These are phyloP conservation scores for Ibycter americanus DNA, from an alignment of 2,797 vertebrate genomes.

Conservation along the genomic window DNA sequence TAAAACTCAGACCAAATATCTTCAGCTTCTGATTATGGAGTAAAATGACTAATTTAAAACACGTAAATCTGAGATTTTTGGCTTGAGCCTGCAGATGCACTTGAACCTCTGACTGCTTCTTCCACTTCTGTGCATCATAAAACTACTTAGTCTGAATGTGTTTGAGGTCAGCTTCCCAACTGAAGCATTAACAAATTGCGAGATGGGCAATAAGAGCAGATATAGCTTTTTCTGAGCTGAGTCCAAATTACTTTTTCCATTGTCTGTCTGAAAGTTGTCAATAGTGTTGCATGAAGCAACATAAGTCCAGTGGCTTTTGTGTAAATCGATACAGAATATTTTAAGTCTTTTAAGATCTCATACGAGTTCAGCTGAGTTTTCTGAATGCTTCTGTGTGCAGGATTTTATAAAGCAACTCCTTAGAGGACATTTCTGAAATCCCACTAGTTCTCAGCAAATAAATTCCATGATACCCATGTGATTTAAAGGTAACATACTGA, in stretches of 20 bases:
- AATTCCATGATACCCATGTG: neutral
- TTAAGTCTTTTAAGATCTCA: neutral
- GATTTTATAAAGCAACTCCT: neutral
- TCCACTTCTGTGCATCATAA: neutral
- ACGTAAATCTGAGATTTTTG: neutral
- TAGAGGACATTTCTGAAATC: constrained; percentile 9
- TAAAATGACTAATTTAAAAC: neutral
- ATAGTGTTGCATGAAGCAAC: neutral
- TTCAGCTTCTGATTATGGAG: neutral
- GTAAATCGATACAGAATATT: constrained; percentile 21
- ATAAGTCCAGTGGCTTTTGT: neutral
- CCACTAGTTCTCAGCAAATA: neutral
- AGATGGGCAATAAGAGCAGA: neutral
- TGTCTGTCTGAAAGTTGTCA: neutral
- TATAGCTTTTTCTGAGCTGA: neutral
- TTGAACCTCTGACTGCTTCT: neutral
- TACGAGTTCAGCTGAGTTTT: constrained; percentile 4
- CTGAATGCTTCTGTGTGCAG: neutral
- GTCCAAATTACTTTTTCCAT: constrained; percentile 22
- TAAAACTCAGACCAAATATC: neutral
- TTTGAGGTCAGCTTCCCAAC: neutral
- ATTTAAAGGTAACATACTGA: neutral
- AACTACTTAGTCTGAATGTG: neutral
- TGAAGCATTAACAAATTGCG: constrained; percentile 23
- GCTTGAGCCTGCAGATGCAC: neutral